These are phyloP conservation scores for Oppia nitens DNA, from an alignment of 1,140 invertebrate genomes.

Conservation along the genomic window DNA sequence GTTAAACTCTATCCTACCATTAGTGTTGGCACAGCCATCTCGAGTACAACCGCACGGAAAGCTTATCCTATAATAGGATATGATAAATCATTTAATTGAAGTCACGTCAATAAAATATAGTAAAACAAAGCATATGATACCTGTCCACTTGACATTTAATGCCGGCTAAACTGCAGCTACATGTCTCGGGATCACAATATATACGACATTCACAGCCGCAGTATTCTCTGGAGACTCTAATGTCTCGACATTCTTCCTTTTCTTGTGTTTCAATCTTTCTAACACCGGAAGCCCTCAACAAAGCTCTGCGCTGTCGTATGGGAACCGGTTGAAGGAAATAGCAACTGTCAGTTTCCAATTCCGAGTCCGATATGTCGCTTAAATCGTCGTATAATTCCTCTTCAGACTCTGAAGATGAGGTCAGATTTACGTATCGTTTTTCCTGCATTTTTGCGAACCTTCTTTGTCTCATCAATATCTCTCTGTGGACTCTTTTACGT, in stretches of 20 bases:
- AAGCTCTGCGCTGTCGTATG: slow-evolving; percentile 65
- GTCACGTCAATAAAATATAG: no score
- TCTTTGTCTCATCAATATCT: slow-evolving; percentile 56
- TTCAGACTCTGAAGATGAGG: slow-evolving; percentile 16
- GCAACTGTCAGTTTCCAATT: slow-evolving; percentile 74
- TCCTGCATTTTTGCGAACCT: slow-evolving; percentile 32
- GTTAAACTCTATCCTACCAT: slow-evolving; percentile 88
- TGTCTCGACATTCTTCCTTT: slow-evolving; percentile 83
- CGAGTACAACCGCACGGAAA: slow-evolving; percentile 91
- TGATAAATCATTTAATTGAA: no score
- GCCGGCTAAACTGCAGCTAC: slow-evolving; percentile 76
- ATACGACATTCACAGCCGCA: slow-evolving; percentile 90
- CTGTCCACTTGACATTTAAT: slow-evolving; percentile 93
- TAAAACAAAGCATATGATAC: no score
- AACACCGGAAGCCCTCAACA: slow-evolving; percentile 72
- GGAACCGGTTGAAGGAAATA: slow-evolving; percentile 80
- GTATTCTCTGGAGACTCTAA: slow-evolving; percentile 74
- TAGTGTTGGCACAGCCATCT: slow-evolving; percentile 80
- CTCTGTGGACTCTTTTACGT: slow-evolving; percentile 62
- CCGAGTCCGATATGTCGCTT: slow-evolving; percentile 62
- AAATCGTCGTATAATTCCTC: slow-evolving; percentile 40
- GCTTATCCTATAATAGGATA: no score
- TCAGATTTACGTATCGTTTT: slow-evolving; percentile 5
- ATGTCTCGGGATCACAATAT: slow-evolving; percentile 83
- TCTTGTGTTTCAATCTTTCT: slow-evolving; percentile 81